Evolutionary conservation across 1,140 invertebrate genomes (phyloP).

Genomic region (Drosophila carrolli): DNA sequence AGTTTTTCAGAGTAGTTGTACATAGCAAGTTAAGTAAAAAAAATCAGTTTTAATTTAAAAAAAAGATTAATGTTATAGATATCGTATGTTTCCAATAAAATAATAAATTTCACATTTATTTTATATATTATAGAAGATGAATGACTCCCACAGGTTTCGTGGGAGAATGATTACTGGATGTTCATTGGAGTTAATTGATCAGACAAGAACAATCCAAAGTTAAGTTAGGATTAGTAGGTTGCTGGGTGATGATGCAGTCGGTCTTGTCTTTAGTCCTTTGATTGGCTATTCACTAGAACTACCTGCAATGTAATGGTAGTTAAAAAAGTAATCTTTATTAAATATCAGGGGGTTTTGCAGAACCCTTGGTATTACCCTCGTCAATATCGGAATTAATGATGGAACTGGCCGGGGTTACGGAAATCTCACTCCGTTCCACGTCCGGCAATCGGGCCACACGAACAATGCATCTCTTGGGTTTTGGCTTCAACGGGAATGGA

Average conservation of each 20-base stretch:
- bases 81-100: too few species aligned
- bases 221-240: not conserved
- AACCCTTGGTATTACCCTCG: constrained; percentile 27
- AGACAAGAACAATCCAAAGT: not conserved
- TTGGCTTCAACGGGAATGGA: constrained; percentile 36
- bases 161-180: not conserved
- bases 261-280: not conserved
- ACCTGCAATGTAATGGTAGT: not conserved
- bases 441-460: constrained; percentile 63
- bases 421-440: constrained; percentile 62
- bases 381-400: constrained; percentile 68
- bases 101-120: not conserved
- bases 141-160: not conserved
- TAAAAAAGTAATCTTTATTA: not conserved
- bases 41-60: too few species aligned
- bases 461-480: constrained; percentile 62
- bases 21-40: too few species aligned
- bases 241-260: not conserved
- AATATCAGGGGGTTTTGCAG: not conserved
- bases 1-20: too few species aligned
- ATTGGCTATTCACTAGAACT: constrained; percentile 5
- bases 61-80: too few species aligned
- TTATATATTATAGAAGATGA: not conserved
- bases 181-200: not conserved
- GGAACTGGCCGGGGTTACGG: constrained; percentile 64